Evolutionary conservation across 1,140 invertebrate species (phyloP).

Genomic region (Octopus sinensis): DNA sequence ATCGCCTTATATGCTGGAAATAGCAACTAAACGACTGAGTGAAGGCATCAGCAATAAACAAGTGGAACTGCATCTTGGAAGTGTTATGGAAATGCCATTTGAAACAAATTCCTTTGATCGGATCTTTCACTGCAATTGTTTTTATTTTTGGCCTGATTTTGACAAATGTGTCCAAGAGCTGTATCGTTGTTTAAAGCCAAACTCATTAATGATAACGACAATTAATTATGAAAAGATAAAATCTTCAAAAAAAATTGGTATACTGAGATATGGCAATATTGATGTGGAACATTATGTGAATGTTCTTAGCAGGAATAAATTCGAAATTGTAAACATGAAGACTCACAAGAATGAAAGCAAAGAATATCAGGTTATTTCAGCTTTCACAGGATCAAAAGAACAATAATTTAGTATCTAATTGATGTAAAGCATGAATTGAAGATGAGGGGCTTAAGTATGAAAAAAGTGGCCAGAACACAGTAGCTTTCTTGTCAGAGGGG

Average conservation of each 20-base stretch:
- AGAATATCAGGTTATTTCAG: slow-evolving; percentile 32
- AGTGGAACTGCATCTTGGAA: no score
- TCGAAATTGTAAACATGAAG: slow-evolving; percentile 35
- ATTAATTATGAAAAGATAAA: slow-evolving; percentile 24
- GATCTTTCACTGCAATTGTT: no score
- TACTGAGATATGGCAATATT: slow-evolving; percentile 29
- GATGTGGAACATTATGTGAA: slow-evolving; percentile 37
- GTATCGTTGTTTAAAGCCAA: slow-evolving; percentile 39
- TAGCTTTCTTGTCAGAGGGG: no score
- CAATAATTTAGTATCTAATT: no score
- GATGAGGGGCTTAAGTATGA: no score
- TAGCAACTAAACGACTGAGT: slow-evolving; percentile 23
- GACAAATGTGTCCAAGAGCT: slow-evolving; percentile 28
- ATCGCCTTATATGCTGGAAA: slow-evolving; percentile 35
- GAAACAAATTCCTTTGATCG: no score
- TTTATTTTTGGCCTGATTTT: slow-evolving; percentile 22
- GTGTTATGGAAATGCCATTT: no score
- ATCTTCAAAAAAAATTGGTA: slow-evolving; percentile 18
- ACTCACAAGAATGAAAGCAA: slow-evolving; percentile 17
- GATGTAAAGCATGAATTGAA: no score
- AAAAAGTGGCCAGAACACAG: no score
- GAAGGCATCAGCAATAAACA: slow-evolving; percentile 24
- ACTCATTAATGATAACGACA: slow-evolving; percentile 35
- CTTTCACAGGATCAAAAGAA: slow-evolving; percentile 19
- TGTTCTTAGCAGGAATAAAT: slow-evolving; percentile 31